Evolutionary conservation across 1,140 invertebrate species (phyloP), one percentile per base, ranked within the genome.

Genomic region (Drosophila burlai): DNA sequence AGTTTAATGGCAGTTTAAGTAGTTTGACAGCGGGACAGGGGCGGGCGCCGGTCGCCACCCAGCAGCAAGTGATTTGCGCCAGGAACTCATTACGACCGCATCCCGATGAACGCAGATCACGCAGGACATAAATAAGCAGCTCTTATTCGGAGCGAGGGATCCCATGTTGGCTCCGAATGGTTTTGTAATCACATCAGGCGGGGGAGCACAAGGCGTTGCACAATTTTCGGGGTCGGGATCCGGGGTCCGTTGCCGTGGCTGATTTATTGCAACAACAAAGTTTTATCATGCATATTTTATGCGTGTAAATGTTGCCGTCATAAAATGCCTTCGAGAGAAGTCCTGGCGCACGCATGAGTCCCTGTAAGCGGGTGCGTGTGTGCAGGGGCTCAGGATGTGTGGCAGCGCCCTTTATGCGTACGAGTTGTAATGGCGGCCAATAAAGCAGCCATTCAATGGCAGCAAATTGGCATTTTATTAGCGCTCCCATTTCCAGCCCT

Each of bases 1-100:
- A 90, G 90, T 92, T 87, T 92, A 92, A 92, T 92, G 90, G 89
- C 85, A 92, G 90, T 92, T 92, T 92, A 92, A 92, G 91, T 87
- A 81, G 83, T 92, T 92, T 80, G 85, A 76, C 68, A 65, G 74
- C 68, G 46, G 50, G 26, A 42, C 26, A 34, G 69, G 46, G 49
- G 34, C 46, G 11, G 72, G 59, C 24, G 38, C 40, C 43, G 46
- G 59, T 18, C 4, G 29, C 50, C n/a, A 31, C 2, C 26, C 16
- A 18, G 50, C 31, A 52, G 72, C 71, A 83, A 62, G 57, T 46
- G 67, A 72, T 74, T 74, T 49, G 42, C 46, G 11, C 31, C 34
- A 38, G 62, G 15, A 73, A 72, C 55, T 36, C 54, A 69, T 72
- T 72, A 42, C 45, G 67, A 60, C 66, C 43, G 46, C 66, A 71